Conservation (phyloP, 2,888 invertebrate species). For the Drosophila maculinotata region DNA sequence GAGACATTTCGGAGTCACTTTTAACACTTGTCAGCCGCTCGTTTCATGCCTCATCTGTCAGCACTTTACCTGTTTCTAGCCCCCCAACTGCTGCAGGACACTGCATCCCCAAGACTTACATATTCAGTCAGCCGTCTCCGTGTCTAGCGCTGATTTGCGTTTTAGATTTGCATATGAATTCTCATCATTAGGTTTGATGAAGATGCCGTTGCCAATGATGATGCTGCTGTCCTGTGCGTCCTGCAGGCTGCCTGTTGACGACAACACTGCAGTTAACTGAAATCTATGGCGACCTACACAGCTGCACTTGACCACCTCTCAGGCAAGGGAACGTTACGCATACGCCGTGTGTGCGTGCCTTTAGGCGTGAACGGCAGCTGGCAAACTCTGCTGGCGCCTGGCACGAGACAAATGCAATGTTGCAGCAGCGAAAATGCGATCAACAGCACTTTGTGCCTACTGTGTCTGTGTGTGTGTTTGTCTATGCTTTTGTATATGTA, state of each 20-base stretch:
- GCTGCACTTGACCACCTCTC: conserved; percentile 40
- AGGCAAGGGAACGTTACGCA: conserved; percentile 41
- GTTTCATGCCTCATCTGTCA: conserved; percentile 37
- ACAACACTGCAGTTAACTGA: conserved; percentile 66
- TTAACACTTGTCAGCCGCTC: conserved; percentile 24
- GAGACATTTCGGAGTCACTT: conserved; percentile 45
- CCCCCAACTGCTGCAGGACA: background rate
- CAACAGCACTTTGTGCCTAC: conserved; percentile 18
- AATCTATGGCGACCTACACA: conserved; percentile 59
- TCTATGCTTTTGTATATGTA: conserved; percentile 22
- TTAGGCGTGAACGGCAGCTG: conserved; percentile 28
- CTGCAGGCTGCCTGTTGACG: conserved; percentile 48
- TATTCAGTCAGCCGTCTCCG: conserved; percentile 6
- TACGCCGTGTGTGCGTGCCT: conserved; percentile 55
- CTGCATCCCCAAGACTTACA: conserved; percentile 5
- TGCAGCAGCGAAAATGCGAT: conserved; percentile 21
- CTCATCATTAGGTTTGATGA: conserved; percentile 66
- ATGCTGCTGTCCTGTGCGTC: conserved; percentile 9
- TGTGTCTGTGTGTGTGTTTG: background rate
- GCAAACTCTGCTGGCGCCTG: conserved; percentile 15
- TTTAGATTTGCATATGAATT: conserved; percentile 68
- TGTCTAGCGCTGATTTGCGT: conserved; percentile 67
- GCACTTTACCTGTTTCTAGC: conserved; percentile 26
- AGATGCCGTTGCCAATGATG: conserved; percentile 38
- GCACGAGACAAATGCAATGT: conserved; percentile 23